phyloP scores from a whole-genome alignment of 2,113 vertebrate species.

The Menidia beryllina region DNA sequence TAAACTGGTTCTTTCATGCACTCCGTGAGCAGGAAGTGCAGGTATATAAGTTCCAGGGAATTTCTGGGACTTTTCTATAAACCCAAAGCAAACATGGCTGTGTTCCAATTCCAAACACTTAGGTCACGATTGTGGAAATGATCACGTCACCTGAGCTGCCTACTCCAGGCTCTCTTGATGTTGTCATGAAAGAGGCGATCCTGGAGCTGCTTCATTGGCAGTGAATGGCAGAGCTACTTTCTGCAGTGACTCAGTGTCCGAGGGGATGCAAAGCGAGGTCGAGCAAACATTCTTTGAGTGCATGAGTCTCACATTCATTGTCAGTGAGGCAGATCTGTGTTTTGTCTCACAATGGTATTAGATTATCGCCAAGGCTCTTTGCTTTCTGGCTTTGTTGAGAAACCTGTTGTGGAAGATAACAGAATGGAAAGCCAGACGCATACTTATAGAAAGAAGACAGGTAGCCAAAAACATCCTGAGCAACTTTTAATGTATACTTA shows the following conservation, averaged over 20 bases:
- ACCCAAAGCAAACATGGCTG: conserved; percentile 30
- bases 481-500: background rate
- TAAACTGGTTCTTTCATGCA: conserved; percentile 8
- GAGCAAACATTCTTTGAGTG: conserved; percentile 64
- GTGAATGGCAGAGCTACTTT: conserved; percentile 53
- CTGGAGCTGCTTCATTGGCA: conserved; percentile 55
- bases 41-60: conserved; percentile 12
- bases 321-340: conserved; percentile 56
- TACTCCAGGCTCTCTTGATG: conserved; percentile 33
- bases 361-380: conserved; percentile 46
- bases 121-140: conserved; percentile 31
- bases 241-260: conserved; percentile 35
- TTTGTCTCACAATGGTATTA: conserved; percentile 53
- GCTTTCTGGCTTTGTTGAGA: conserved; percentile 51
- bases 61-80: conserved; percentile 24
- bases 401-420: conserved; percentile 12
- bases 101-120: conserved; percentile 34
- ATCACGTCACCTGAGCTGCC: conserved; percentile 51
- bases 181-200: conserved; percentile 49
- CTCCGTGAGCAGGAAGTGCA: conserved; percentile 2
- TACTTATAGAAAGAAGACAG: background rate
- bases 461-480: background rate
- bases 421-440: conserved; percentile 32
- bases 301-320: conserved; percentile 61
- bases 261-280: conserved; percentile 56